These are phyloP conservation scores for Prenolepis imparis DNA, from an alignment of 2,888 invertebrate species.

Conservation along the genomic window DNA sequence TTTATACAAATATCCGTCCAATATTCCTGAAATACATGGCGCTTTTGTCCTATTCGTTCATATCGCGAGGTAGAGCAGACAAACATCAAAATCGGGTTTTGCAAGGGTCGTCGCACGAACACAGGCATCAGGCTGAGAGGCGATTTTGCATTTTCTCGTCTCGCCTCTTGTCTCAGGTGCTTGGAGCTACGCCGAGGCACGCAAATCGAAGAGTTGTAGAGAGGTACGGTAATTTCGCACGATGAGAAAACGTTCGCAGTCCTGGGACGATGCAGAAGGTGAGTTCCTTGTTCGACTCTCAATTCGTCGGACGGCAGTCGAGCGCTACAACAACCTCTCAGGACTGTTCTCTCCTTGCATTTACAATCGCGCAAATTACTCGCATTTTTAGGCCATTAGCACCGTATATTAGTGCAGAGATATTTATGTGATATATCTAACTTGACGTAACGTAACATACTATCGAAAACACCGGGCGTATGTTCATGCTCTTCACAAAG, in stretches of 20 bases:
- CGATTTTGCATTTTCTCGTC: slow-evolving; percentile 58
- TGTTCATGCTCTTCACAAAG: neutral
- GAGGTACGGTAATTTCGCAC: slow-evolving; percentile 59
- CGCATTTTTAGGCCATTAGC: slow-evolving; percentile 21
- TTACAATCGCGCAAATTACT: slow-evolving; percentile 11
- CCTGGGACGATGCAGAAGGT: slow-evolving; percentile 40
- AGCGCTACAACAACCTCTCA: neutral
- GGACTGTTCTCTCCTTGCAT: neutral
- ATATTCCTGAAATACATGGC: slow-evolving; percentile 3
- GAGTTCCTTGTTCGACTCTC: slow-evolving; percentile 46
- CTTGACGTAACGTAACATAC: neutral
- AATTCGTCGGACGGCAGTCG: slow-evolving; percentile 3
- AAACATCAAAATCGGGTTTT: slow-evolving; percentile 60
- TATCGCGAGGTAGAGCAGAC: slow-evolving; percentile 4
- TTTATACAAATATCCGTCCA: neutral
- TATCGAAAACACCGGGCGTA: neutral
- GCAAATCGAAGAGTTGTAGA: slow-evolving; percentile 61
- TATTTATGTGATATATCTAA: neutral
- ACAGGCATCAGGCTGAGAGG: slow-evolving; percentile 47
- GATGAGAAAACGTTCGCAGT: slow-evolving; percentile 60
- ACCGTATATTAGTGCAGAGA: neutral
- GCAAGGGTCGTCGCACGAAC: slow-evolving; percentile 22
- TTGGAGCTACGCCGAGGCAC: slow-evolving; percentile 42
- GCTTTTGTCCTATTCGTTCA: slow-evolving; percentile 21
- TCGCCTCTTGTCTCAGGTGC: slow-evolving; percentile 60